Conservation (phyloP, 2,888 invertebrate species). For the Uloborus plumipes region DNA sequence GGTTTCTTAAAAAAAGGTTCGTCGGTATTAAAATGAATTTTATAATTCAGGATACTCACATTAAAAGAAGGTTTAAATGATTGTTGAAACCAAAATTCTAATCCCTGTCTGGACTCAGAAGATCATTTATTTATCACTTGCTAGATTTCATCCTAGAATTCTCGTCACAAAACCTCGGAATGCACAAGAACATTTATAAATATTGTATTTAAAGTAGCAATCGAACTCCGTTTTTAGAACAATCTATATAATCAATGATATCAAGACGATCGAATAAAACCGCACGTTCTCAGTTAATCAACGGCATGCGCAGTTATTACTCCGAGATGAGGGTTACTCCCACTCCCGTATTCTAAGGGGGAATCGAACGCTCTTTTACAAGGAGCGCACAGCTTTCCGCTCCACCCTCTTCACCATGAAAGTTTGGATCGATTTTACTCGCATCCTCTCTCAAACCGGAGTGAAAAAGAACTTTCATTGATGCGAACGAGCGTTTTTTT, state of each 20-base stretch:
- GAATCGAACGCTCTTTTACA: slow-evolving; percentile 18
- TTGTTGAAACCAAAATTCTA: background rate
- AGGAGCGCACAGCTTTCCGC: background rate
- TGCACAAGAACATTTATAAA: background rate
- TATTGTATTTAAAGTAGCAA: background rate
- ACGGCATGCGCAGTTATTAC: slow-evolving; percentile 7
- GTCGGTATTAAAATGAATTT: too few species aligned
- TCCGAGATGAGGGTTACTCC: slow-evolving; percentile 35
- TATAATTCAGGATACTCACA: too few species aligned
- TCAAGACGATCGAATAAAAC: too few species aligned
- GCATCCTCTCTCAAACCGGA: too few species aligned
- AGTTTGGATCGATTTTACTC: too few species aligned
- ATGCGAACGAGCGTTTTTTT: too few species aligned
- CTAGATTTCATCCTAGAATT: background rate
- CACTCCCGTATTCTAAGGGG: slow-evolving; percentile 55
- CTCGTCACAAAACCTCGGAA: background rate
- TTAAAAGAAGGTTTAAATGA: background rate
- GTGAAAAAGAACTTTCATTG: too few species aligned
- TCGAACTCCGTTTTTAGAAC: background rate
- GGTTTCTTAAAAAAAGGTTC: too few species aligned
- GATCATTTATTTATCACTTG: background rate
- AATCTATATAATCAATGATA: background rate
- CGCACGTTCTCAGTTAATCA: too few species aligned
- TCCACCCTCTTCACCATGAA: too few species aligned
- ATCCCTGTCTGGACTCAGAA: background rate